Evolutionary conservation across 2,113 vertebrate genomes (phyloP).

Genomic region (Clarias gariepinus): DNA sequence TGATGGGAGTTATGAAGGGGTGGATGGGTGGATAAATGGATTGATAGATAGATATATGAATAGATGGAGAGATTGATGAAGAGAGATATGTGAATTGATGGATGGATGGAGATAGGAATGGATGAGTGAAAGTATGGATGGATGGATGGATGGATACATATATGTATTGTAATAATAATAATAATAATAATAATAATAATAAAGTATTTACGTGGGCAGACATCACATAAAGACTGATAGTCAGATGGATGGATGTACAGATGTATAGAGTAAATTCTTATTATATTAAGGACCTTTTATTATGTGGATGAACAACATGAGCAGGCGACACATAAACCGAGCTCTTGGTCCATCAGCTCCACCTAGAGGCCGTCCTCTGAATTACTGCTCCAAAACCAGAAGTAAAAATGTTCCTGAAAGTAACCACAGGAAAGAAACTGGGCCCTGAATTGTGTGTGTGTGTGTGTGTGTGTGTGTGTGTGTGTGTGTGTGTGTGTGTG

Average conservation of each 20-base stretch:
- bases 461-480: not conserved
- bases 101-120: not conserved
- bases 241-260: not conserved
- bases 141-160: not conserved
- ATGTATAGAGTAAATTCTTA: not conserved
- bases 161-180: too few species aligned
- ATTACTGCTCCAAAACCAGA: not conserved
- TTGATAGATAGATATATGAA: not conserved
- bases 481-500: conserved; percentile 4
- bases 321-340: not conserved
- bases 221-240: not conserved
- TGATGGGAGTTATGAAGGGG: too few species aligned
- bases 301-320: not conserved
- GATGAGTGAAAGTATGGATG: too few species aligned
- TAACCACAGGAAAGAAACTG: not conserved
- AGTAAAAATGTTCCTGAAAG: not conserved
- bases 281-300: not conserved
- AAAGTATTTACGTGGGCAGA: not conserved
- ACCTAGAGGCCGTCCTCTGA: not conserved
- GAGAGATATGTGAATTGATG: not conserved
- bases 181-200: too few species aligned
- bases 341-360: not conserved
- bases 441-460: not conserved
- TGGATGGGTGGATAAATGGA: too few species aligned
- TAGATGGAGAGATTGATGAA: not conserved